phyloP scores from a whole-genome alignment of 2,888 invertebrate genomes.

The Antheraea assamensis region DNA sequence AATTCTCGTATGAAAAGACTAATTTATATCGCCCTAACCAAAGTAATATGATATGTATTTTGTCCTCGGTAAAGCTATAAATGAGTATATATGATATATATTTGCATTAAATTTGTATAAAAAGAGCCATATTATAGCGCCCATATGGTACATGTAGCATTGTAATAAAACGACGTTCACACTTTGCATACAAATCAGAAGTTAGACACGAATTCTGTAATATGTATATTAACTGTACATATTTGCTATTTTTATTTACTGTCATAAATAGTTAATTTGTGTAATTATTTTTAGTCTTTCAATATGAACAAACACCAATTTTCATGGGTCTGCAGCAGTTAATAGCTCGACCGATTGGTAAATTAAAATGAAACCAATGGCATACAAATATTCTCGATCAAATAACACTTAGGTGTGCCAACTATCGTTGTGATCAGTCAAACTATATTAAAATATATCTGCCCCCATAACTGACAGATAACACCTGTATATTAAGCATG shows the following conservation, averaged over 20 bases:
- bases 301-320: too few species aligned
- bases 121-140: neutral
- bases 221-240: slow-evolving; percentile 7
- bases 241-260: neutral
- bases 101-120: neutral
- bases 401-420: too few species aligned
- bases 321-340: too few species aligned
- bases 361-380: too few species aligned
- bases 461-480: too few species aligned
- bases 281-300: too few species aligned
- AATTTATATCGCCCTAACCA: neutral
- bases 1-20: neutral
- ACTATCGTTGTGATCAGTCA: too few species aligned
- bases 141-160: slow-evolving; percentile 20
- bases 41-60: neutral
- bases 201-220: slow-evolving; percentile 10
- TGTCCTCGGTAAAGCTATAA: neutral
- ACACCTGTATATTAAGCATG: too few species aligned
- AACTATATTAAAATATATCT: too few species aligned
- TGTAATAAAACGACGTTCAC: slow-evolving; percentile 29
- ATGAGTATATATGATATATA: neutral
- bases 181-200: slow-evolving; percentile 36
- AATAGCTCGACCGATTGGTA: too few species aligned
- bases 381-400: too few species aligned
- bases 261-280: too few species aligned